These are phyloP conservation scores for Monoplex corrugatus DNA, from an alignment of 2,888 invertebrate species.

Conservation along the genomic window DNA sequence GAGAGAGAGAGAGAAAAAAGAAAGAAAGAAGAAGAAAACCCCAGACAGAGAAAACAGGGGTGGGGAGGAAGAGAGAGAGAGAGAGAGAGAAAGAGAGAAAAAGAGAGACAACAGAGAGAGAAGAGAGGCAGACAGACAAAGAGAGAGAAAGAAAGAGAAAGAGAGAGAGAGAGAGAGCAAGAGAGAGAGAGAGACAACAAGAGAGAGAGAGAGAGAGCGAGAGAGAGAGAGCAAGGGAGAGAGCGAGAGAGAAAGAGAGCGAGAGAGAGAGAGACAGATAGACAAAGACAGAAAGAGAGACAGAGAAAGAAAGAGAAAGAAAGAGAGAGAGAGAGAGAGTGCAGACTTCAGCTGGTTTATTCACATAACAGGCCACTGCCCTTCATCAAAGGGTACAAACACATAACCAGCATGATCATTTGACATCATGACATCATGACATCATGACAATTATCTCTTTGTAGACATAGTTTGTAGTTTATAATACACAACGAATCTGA, in stretches of 20 bases:
- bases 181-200: too few species aligned
- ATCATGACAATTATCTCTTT: too few species aligned
- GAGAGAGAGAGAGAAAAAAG: not conserved
- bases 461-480: too few species aligned
- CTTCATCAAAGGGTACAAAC: too few species aligned
- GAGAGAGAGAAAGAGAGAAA: not conserved
- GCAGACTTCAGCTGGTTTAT: too few species aligned
- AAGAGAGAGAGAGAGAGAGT: not conserved
- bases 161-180: conserved; percentile 31
- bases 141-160: conserved; percentile 5
- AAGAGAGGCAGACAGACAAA: not conserved
- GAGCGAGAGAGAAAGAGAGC: not conserved
- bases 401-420: too few species aligned
- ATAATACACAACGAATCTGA: too few species aligned
- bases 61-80: not conserved
- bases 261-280: not conserved
- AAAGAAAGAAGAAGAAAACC: not conserved
- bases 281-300: not conserved
- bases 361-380: too few species aligned
- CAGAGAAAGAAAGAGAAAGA: not conserved
- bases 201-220: too few species aligned
- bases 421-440: too few species aligned
- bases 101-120: not conserved
- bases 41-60: not conserved
- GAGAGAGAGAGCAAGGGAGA: too few species aligned